These are phyloP conservation scores for Podarcis siculus DNA, from an alignment of 2,797 vertebrate species.

Conservation along the genomic window DNA sequence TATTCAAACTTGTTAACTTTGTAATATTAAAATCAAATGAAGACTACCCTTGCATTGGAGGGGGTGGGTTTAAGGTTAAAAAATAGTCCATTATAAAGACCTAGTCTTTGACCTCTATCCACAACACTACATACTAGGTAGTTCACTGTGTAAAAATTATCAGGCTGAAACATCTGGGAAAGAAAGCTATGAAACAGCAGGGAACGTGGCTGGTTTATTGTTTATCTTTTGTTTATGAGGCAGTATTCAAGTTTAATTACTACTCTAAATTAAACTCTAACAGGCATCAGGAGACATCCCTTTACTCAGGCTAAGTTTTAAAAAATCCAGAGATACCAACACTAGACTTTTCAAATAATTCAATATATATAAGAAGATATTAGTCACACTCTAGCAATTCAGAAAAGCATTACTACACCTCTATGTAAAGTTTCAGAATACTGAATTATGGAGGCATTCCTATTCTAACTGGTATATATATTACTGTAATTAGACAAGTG, in stretches of 20 bases:
- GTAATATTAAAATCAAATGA: conserved; percentile 29
- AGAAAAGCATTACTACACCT: conserved; percentile 71
- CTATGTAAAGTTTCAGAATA: conserved; percentile 52
- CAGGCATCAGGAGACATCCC: conserved; percentile 93
- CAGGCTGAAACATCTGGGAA: conserved; percentile 96
- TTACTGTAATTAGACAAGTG: conserved; percentile 66
- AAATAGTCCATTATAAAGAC: conserved; percentile 48
- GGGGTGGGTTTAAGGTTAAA: conserved; percentile 44
- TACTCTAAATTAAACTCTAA: conserved; percentile 99
- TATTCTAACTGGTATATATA: conserved; percentile 65
- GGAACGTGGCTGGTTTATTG: conserved; percentile 94
- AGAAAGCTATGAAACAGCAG: conserved; percentile 97
- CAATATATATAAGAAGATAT: conserved; percentile 75
- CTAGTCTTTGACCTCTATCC: conserved; percentile 77
- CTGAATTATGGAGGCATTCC: conserved; percentile 71
- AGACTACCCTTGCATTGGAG: conserved; percentile 36
- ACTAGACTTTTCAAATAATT: conserved; percentile 75
- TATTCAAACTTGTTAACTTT: conserved; percentile 44
- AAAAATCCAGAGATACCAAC: conserved; percentile 74
- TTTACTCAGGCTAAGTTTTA: conserved; percentile 81
- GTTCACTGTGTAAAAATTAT: conserved; percentile 92
- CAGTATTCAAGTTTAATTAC: conserved; percentile 99
- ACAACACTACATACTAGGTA: conserved; percentile 81
- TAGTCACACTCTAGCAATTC: conserved; percentile 71
- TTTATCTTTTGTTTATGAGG: conserved; percentile 99